Evolutionary conservation across 2,797 vertebrate genomes (phyloP), one percentile per base, ranked within the genome.

Genomic region (Taenioides sp.): DNA sequence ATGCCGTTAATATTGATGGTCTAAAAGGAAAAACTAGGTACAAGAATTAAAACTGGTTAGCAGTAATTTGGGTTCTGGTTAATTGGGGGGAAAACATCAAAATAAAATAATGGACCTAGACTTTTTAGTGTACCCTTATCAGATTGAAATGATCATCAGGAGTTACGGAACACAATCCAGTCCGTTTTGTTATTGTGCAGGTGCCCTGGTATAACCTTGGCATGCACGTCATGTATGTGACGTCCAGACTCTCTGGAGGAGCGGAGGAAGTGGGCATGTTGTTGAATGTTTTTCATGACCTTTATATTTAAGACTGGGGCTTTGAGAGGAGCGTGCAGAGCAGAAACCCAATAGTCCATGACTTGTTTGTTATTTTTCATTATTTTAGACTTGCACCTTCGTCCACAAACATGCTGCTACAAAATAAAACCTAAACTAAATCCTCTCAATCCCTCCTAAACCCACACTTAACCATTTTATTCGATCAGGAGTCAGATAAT

Each of bases 281-380:
- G 3, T 65, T 47, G 3, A 64, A 23, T 64, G 43, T 65, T 43
- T 65, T 25, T 49, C 10, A 23, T 65, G 63, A 65, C 43, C 40
- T 65, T 65, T 49, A 65, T 65, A 65, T 65, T 65, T 49, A 43
- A 10, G 63, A 49, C 16, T 50, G 6, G 43, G 3, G 63, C 63
- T 65, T 65, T 49, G 63, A 65, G 23, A 10, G 40, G 43, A 49
- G 62, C 22, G 14, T 43, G 62, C 7, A 1, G 37, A 25, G 16
- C 63, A 49, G 63, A 65, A 65, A 27, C 14, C 43, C 40, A 27
- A 27, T 49, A 65, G 12, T 49, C 40, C 43, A 10, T 17, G 63
- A 27, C 43, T 49, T 65, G 43, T 65, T 65, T 65, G 63, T 65
- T 65, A 18, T 49, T 65, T 27, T 65, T 14, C 40, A 47, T 65